phyloP scores from a whole-genome alignment of 2,888 invertebrate genomes.

The Drosophila siamana region DNA sequence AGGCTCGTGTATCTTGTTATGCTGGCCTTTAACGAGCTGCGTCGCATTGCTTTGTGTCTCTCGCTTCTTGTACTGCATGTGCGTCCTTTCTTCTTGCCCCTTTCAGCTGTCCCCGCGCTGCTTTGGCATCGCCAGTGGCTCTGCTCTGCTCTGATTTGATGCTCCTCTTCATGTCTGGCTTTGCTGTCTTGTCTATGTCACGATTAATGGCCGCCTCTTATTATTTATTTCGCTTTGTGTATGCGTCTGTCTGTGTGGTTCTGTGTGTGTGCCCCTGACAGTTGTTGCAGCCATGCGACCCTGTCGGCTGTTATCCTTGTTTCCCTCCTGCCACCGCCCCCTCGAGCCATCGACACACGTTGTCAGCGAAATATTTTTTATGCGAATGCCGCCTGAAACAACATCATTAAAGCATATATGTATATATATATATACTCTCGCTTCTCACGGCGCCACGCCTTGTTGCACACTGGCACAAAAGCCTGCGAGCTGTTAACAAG shows the following conservation, averaged over 20 bases:
- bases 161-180: background rate
- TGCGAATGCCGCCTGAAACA: conserved; percentile 52
- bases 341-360: conserved; percentile 64
- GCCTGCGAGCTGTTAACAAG: conserved; percentile 11
- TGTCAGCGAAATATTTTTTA: conserved; percentile 61
- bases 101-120: background rate
- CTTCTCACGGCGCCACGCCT: conserved; percentile 34
- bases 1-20: conserved; percentile 58
- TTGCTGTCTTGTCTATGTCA: conserved; percentile 67
- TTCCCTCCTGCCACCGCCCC: conserved; percentile 24
- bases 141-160: conserved; percentile 35
- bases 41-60: conserved; percentile 51
- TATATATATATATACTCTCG: no score
- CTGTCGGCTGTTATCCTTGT: conserved; percentile 11
- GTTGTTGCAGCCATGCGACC: conserved; percentile 38
- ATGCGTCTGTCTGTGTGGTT: conserved; percentile 9
- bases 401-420: conserved; percentile 52
- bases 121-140: conserved; percentile 49
- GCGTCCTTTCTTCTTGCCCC: background rate
- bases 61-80: conserved; percentile 29
- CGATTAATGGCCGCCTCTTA: conserved; percentile 76
- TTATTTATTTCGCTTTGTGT: conserved; percentile 75
- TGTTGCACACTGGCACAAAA: conserved; percentile 38
- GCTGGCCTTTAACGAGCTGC: conserved; percentile 70
- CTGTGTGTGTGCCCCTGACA: conserved; percentile 54